A percentile compares a stretch with the other conserved stretches of the same genome.
Conservation (phyloP, 2,113 vertebrate species). For the Crotalus viridis region DNA sequence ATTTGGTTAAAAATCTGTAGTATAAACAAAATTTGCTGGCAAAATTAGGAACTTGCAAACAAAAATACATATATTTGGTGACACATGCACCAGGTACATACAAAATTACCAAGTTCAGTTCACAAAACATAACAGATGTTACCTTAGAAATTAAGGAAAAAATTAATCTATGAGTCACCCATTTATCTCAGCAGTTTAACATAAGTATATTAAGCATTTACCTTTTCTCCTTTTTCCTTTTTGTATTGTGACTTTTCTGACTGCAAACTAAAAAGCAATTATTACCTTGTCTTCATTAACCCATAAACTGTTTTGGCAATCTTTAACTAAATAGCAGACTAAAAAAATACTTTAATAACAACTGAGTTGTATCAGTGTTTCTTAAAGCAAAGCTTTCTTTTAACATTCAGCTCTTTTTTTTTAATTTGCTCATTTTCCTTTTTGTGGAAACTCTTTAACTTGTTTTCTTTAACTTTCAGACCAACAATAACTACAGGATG, state of each 20-base stretch:
- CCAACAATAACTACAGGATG: background rate
- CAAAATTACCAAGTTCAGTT: background rate
- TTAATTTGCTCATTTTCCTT: background rate
- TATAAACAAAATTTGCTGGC: background rate
- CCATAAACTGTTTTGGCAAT: background rate
- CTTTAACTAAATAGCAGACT: background rate
- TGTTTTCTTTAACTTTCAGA: slow-evolving; percentile 21
- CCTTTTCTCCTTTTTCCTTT: background rate
- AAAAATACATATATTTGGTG: background rate
- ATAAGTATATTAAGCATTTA: background rate
- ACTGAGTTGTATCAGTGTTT: background rate
- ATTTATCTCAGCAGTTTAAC: background rate
- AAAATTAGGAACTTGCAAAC: background rate
- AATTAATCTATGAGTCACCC: background rate
- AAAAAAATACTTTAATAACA: background rate
- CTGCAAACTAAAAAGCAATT: background rate
- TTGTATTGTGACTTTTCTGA: background rate
- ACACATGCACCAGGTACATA: background rate
- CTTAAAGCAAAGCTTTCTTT: background rate
- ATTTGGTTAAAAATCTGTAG: background rate
- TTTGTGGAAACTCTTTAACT: background rate
- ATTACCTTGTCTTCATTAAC: background rate
- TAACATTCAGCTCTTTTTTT: background rate
- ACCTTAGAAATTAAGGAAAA: background rate
- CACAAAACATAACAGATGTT: background rate